Evolutionary conservation across 2,113 vertebrate genomes (phyloP), one percentile per base, ranked within the genome.

Genomic region (Anolis sagrei): DNA sequence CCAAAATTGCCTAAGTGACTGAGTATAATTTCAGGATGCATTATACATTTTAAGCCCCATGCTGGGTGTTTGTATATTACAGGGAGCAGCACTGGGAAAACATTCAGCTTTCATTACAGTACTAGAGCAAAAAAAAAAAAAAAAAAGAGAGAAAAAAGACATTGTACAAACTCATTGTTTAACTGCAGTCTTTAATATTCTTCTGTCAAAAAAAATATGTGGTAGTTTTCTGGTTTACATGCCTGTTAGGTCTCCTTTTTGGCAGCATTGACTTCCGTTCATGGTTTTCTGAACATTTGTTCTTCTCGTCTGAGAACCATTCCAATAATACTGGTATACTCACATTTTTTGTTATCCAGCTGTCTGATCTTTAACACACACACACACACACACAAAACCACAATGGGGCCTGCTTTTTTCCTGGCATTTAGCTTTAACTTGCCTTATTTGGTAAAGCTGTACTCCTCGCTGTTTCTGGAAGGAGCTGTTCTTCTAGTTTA

Each of bases 371-470:
- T 76, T 58, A 21, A 54, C 58, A 25, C 80, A 54, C 69, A 44
- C 51, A 68, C 18, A 61, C 69, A 44, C 51, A 44, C 39, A 44
- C 39, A 44, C 39, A 68, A 14, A 61, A 19, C 92, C 23, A 83
- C 62, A 0, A 66, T 0, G 82, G 75, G 23, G 87, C 86, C 72
- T 21, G 85, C 84, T 83, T 83, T 90, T 74, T 86, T 86, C 51
- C 88, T 91, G 94, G 86, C 73, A 89, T 76, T 92, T 76, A 61
- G 84, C 85, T 89, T 89, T 86, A 88, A 4, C 93, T 96, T 87
- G 93, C 96, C 98, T 97, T 99, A 97, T 99, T 98, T 98, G 98
- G 98, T 98, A 93, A 96, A 94, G 90, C 96, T 75, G 86, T 79
- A 95, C 92, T 93, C 90, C 11, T 1, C 32, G 88, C 94, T 16